Conservation (phyloP, 2,797 vertebrate genomes). For the Microchirus variegatus region DNA sequence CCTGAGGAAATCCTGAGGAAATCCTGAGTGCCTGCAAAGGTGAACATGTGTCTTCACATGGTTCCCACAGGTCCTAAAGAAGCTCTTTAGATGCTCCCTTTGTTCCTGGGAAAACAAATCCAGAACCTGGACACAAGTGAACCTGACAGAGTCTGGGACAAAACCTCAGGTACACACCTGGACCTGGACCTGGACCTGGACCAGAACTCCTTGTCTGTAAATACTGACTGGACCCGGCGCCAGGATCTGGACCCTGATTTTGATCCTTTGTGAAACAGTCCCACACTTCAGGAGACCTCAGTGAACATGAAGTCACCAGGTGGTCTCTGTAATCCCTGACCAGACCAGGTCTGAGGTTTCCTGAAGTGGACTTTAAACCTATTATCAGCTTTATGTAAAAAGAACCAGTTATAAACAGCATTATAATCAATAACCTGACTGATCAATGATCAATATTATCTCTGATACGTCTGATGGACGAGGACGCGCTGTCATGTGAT, state of each 20-base stretch:
- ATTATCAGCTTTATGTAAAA: constrained; percentile 68
- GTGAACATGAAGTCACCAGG: too few species aligned
- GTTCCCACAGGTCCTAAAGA: background rate
- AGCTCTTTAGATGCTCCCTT: background rate
- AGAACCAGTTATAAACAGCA: constrained; percentile 70
- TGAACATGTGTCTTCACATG: background rate
- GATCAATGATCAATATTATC: constrained; percentile 58
- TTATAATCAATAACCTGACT: constrained; percentile 74
- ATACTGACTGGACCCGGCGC: constrained; percentile 31
- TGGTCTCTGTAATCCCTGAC: too few species aligned
- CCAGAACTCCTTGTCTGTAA: constrained; percentile 23
- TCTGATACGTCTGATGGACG: constrained; percentile 66
- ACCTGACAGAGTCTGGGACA: background rate
- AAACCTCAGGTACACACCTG: constrained; percentile 1
- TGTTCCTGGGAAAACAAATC: background rate
- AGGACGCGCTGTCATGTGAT: constrained; percentile 47
- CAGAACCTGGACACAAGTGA: background rate
- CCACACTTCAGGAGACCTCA: constrained; percentile 9
- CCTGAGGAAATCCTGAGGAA: too few species aligned
- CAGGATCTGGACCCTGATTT: constrained; percentile 10
- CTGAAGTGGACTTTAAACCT: constrained; percentile 50
- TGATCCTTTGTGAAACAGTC: constrained; percentile 24
- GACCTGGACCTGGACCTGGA: constrained; percentile 6
- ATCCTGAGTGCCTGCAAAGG: constrained; percentile 1
- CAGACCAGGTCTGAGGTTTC: background rate